Base-by-base conservation (phyloP, 2,797 vertebrate species). In the Myioborus melanocephalus region DNA sequence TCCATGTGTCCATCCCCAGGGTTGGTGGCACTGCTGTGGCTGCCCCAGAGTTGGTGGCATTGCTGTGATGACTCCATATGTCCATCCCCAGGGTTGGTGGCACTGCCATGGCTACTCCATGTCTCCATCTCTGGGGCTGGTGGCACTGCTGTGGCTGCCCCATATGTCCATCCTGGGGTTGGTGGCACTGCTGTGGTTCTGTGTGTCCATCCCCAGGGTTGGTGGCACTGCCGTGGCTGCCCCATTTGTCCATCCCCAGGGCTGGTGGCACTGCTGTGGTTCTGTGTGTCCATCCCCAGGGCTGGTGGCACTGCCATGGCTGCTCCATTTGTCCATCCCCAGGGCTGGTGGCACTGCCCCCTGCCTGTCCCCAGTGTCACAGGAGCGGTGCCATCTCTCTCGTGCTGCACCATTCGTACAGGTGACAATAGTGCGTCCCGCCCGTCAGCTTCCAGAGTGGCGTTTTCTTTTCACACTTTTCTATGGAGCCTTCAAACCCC, bases 401-500 rank as follows among this genome's bases (percentile, higher is more conserved):
- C 49, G 80, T 83, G 80, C 80, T 56, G 80, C 50, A 13, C 68
- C 69, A 64, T 72, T 24, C 69, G 80, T 83, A 24, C 79, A 12
- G 49, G 75, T 78, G 75, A 78, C 75, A 78, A 20, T 78, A 9
- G 92, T 90, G 95, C 95, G 75, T 78, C 93, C 76, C 60, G 79
- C 93, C 94, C 92, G 56, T 90, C 97, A 78, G 94, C 96, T 96
- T 94, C 92, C 71, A 49, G 83, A 91, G 96, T 81, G 97, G 77
- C 83, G 89, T 94, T 96, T 84, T 92, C 41, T 89, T 93, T 95
- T 96, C 97, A 87, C 97, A 78, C 94, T 98, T 98, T 97, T 96
- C 96, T 97, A 92, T 95, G 97, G 97, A 96, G 94, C 97, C 95
- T 97, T 97, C 92, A 46, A 61, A 80, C 93, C 96, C 97, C 96